Conservation (phyloP, 2,113 vertebrate genomes). For the Aegithalos caudatus region DNA sequence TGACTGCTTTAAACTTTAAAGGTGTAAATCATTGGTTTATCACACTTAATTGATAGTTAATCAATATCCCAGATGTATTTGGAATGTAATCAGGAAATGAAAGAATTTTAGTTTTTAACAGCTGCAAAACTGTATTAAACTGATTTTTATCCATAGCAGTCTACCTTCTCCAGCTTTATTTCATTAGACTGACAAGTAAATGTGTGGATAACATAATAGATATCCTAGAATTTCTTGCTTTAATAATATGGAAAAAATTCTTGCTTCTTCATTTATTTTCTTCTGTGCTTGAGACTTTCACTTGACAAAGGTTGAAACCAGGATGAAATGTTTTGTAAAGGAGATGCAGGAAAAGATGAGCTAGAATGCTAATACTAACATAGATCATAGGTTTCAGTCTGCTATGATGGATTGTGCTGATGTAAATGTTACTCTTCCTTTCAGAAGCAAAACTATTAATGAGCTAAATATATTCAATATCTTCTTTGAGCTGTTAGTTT, state of each 20-base stretch:
- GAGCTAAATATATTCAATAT: not conserved
- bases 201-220: not conserved
- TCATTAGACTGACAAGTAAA: not conserved
- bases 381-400: not conserved
- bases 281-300: not conserved
- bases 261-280: not conserved
- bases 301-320: not conserved
- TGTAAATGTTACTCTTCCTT: not conserved
- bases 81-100: not conserved
- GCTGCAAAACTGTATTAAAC: not conserved
- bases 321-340: not conserved
- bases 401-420: not conserved
- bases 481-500: not conserved
- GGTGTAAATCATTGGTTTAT: not conserved
- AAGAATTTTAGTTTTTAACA: not conserved
- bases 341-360: not conserved
- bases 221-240: not conserved
- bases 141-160: not conserved
- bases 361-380: not conserved
- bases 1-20: not conserved
- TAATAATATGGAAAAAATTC: not conserved
- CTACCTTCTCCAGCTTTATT: not conserved
- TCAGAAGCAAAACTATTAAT: not conserved
- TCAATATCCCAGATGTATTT: not conserved
- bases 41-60: not conserved